These are phyloP conservation scores for Zhengitettix transpicula DNA, from an alignment of 2,888 invertebrate genomes.

Conservation along the genomic window DNA sequence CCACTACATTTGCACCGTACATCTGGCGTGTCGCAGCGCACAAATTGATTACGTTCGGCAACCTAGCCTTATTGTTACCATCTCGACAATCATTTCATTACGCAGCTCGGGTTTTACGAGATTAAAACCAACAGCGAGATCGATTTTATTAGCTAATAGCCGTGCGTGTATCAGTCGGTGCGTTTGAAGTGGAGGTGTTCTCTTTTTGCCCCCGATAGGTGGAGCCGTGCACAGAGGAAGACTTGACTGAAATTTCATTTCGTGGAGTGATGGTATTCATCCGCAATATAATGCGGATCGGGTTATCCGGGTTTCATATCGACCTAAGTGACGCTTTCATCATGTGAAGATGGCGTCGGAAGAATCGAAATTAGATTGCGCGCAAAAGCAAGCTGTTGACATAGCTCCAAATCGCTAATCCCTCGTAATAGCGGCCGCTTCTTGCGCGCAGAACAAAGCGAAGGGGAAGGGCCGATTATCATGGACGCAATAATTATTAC, in stretches of 20 bases:
- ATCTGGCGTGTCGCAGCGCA: too few species aligned
- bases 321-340: too few species aligned
- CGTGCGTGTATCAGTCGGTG: neutral
- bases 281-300: neutral
- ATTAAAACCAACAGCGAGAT: constrained; percentile 2
- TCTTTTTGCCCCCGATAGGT: neutral
- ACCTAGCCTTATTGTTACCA: neutral
- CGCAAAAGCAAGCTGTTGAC: too few species aligned
- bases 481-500: neutral
- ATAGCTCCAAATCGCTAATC: neutral
- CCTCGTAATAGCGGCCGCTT: neutral
- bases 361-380: too few species aligned
- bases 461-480: too few species aligned
- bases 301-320: too few species aligned
- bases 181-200: neutral
- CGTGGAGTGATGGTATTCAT: neutral
- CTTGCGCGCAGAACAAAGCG: too few species aligned
- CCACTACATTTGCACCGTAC: too few species aligned
- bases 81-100: constrained; percentile 3
- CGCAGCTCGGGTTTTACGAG: neutral
- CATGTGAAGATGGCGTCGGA: too few species aligned
- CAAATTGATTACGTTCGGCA: too few species aligned
- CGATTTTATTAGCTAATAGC: constrained; percentile 6
- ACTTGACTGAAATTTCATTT: neutral
- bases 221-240: too few species aligned